Evolutionary conservation across 2,113 vertebrate genomes (phyloP), one percentile per base, ranked within the genome.

Genomic region (Spizaetus ornatus): DNA sequence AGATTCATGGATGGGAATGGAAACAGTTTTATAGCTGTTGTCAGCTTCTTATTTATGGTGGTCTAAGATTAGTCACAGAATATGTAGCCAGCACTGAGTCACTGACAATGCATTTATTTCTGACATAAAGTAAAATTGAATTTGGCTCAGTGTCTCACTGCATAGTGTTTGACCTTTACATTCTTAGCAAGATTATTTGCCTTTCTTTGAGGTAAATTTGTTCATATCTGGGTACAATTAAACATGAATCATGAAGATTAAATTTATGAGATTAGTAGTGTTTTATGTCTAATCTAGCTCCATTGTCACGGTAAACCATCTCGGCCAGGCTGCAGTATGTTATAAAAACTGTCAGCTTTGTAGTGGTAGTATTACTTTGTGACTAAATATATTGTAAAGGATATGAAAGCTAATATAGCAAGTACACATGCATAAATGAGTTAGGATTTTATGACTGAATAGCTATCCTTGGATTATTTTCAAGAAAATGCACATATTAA

Each of bases 1-100:
- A 97, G 74, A 96, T 90, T 97, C 94, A 91, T 92, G 89, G 92
- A 97, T 98, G 85, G 90, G 91, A 97, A 97, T 98, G 96, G 97
- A 97, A 98, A 97, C 77, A 95, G 96, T 98, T 98, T 98, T 97
- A 97, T 97, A 97, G 97, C 96, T 97, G 86, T 97, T 98, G 95
- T 97, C 97, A 97, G 94, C 88, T 98, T 97, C 80, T 98, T 98
- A 98, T 98, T 98, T 98, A 98, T 98, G 98, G 96, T 97, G 88
- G 94, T 93, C 93, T 97, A 96, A 97, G 93, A 98, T 99, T 99
- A 99, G 99, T 99, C 99, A 99, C 98, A 98, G 98, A 98, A 88
- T 95, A 96, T 63, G 93, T 88, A 94, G 98, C 98, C 98, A 99
- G 98, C 97, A 96, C 98, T 99, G 99, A 99, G 98, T 99, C 99